phyloP scores from a whole-genome alignment of 2,888 invertebrate species.

The Portevinia maculata region DNA sequence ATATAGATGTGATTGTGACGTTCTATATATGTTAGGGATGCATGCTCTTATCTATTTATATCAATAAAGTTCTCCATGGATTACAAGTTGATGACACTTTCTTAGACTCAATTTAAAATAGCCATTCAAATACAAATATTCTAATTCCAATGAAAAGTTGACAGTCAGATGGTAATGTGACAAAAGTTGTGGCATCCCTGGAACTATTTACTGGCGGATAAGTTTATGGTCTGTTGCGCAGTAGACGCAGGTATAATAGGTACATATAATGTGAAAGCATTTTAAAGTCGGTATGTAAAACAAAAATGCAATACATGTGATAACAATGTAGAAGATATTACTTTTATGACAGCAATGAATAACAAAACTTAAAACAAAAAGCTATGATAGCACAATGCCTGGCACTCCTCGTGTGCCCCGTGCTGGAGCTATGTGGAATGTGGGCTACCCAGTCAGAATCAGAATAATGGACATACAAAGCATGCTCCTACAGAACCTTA shows the following conservation, averaged over 20 bases:
- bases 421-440: constrained; percentile 8
- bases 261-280: not conserved
- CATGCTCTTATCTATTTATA: not conserved
- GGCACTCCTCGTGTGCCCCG: constrained; percentile 8
- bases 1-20: constrained; percentile 26
- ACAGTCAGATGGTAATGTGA: constrained; percentile 25
- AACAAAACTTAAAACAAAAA: constrained; percentile 37
- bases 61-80: constrained; percentile 27
- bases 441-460: not conserved
- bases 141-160: too few relatives aligned
- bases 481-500: constrained; percentile 36
- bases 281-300: not conserved
- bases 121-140: too few relatives aligned
- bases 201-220: constrained; percentile 21
- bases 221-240: constrained; percentile 36
- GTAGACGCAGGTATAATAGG: constrained; percentile 1
- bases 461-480: constrained; percentile 35
- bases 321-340: constrained; percentile 41
- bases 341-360: constrained; percentile 55
- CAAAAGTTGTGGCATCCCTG: constrained; percentile 13
- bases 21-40: constrained; percentile 6
- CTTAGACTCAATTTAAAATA: not conserved
- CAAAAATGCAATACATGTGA: constrained; percentile 35
- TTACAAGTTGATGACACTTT: constrained; percentile 5
- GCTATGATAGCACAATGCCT: constrained; percentile 45